Percentiles rank a stretch among this genome's conserved stretches.
Evolutionary conservation across 1,140 invertebrate species (phyloP).

Genomic region (Heterodera schachtii): DNA sequence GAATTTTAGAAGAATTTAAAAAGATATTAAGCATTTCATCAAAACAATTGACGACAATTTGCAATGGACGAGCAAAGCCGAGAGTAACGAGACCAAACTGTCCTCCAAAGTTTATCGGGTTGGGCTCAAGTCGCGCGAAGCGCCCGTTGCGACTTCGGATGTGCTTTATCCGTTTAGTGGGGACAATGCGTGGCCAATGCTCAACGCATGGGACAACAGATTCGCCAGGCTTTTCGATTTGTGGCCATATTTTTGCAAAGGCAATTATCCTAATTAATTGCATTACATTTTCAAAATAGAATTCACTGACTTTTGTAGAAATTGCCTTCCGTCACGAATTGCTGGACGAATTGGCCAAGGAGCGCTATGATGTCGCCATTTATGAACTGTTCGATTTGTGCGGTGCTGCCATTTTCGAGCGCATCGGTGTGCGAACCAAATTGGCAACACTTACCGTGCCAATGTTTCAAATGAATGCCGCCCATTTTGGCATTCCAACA

Average conservation of each 20-base stretch:
- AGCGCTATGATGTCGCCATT: conserved; percentile 35
- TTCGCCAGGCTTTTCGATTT: not conserved
- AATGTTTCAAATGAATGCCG: conserved; percentile 16
- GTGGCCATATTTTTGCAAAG: not conserved
- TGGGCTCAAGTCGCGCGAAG: not conserved
- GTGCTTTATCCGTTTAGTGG: not conserved
- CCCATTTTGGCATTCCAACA: conserved; percentile 29
- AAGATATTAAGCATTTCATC: not conserved
- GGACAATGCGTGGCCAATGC: not conserved
- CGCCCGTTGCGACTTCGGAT: not conserved
- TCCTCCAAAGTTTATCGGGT: not conserved
- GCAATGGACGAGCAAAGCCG: not conserved
- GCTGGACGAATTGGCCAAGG: not conserved
- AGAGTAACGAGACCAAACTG: not conserved
- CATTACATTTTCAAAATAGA: not conserved
- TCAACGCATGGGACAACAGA: not conserved
- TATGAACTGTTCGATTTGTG: conserved; percentile 30
- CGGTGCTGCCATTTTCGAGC: conserved; percentile 27
- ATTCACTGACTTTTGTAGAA: not conserved
- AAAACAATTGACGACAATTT: not conserved
- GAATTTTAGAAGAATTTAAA: not conserved
- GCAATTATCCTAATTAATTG: not conserved
- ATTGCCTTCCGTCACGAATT: not conserved
- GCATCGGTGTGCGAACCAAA: conserved; percentile 31
- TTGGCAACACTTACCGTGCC: conserved; percentile 30